These are phyloP conservation scores for Paralvinella palmiformis DNA, from an alignment of 1,140 invertebrate species.

Conservation along the genomic window DNA sequence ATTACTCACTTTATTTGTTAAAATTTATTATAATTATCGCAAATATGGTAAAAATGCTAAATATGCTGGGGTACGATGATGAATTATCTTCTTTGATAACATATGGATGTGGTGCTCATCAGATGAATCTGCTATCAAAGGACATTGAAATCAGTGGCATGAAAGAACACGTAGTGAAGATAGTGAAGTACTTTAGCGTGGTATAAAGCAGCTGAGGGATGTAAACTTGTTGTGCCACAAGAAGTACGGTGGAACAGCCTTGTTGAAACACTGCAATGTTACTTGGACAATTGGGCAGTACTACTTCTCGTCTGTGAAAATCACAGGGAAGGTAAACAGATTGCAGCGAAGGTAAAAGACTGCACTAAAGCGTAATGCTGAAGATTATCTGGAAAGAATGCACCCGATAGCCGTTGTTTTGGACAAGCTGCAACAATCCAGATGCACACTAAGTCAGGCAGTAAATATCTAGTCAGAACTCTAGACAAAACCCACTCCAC, in stretches of 20 bases:
- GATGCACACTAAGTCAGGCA: constrained; percentile 7
- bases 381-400: constrained; percentile 10
- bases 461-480: constrained; percentile 7
- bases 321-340: constrained; percentile 8
- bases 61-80: constrained; percentile 10
- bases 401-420: constrained; percentile 5
- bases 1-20: not conserved
- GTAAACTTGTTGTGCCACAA: constrained; percentile 8
- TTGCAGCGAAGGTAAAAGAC: too few relatives aligned
- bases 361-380: constrained; percentile 9
- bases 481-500: constrained; percentile 6
- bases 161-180: constrained; percentile 8
- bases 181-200: constrained; percentile 8
- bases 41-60: constrained; percentile 6
- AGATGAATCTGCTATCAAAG: constrained; percentile 9
- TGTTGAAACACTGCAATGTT: constrained; percentile 6
- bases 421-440: constrained; percentile 8
- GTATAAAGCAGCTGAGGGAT: constrained; percentile 1
- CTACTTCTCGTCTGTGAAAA: not conserved
- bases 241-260: constrained; percentile 8
- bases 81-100: not conserved
- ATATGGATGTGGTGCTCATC: constrained; percentile 8
- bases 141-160: constrained; percentile 8
- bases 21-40: not conserved
- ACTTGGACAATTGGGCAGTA: not conserved